Base-by-base conservation (phyloP, 1,140 invertebrate genomes). In the Ylistrum balloti region DNA sequence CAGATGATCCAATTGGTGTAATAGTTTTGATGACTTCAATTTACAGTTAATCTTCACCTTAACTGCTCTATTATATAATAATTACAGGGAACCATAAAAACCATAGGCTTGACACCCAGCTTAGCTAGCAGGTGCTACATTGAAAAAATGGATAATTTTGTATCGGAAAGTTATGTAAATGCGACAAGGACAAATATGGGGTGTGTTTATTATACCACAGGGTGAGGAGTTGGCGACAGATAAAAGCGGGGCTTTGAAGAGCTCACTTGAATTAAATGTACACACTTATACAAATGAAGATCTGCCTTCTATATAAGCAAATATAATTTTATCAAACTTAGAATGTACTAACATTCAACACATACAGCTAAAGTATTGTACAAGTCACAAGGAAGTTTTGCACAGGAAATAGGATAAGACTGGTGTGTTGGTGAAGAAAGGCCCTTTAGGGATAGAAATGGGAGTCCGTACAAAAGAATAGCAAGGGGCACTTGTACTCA, bases 1-100 rank as follows among this genome's bases (percentile, higher is more conserved):
- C 56, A 74, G 56, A 74, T 74, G 56, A 74, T 74, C 56, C 56
- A 74, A 74, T 74, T 74, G 56, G n/a, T 74, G 22, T n/a, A 74
- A 74, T 74, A n/a, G 13, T n/a, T 3, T 28, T 28, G 56, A 74
- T 74, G 56, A 74, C 56, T 74, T 74, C 9, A 17, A 28, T 74
- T 28, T 74, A 28, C 56, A 28, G 56, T n/a, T 74, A 74, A 74
- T 74, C 56, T 28, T 17, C n/a, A 74, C 56, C 56, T 74, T n/a
- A 1, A 17, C 9, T 74, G 22, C 17, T 74, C 56, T 11, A 28
- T 74, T 74, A 74, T 74, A 7, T 74, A 74, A 28, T 74, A 74
- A 74, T 74, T 74, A 74, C 56, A 74, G 56, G 56, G 56, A 28
- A 74, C 22, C 5, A 3, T 2, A 17, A 28, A 74, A 74, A 74